Evolutionary conservation across 92 coral and sea anemone species (phyloP).

Genomic region (Anthopleura xanthogrammica): DNA sequence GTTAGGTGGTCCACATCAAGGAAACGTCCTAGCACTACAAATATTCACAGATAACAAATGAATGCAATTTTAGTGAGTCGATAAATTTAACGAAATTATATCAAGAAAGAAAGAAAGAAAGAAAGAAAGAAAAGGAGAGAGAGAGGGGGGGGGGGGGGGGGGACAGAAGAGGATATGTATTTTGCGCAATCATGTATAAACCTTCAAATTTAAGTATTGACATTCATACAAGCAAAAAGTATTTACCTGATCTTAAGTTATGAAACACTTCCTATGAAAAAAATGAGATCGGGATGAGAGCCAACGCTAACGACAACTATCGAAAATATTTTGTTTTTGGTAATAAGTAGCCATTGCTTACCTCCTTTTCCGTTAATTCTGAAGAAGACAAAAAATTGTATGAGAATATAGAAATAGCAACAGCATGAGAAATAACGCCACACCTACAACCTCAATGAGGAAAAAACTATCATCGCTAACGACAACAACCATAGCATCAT

Average conservation of each 20-base stretch:
- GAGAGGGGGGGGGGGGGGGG: too few species aligned
- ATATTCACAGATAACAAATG: background rate
- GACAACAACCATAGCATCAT: background rate
- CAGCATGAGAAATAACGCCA: too few species aligned
- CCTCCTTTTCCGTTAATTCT: conserved; percentile 93
- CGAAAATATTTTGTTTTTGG: background rate
- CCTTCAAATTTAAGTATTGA: too few species aligned
- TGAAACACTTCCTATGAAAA: conserved; percentile 67
- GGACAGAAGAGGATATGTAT: too few species aligned
- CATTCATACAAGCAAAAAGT: too few species aligned
- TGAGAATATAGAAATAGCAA: too few species aligned
- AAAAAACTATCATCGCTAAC: background rate
- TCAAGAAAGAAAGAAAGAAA: background rate
- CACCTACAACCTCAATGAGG: background rate
- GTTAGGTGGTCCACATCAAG: conserved; percentile 95
- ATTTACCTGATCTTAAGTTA: conserved; percentile 75
- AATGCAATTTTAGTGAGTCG: too few species aligned
- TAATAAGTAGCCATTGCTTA: conserved; percentile 3
- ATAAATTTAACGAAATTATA: background rate
- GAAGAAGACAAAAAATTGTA: conserved; percentile 1
- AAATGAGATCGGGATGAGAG: background rate
- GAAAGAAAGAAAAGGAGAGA: too few species aligned
- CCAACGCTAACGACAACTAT: background rate
- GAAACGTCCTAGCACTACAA: conserved; percentile 80
- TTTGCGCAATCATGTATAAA: too few species aligned